Evolutionary conservation across 92 coral and sea anemone genomes (phyloP), one percentile per base, ranked within the genome.

Genomic region (Hydrozoanthus gracilis): DNA sequence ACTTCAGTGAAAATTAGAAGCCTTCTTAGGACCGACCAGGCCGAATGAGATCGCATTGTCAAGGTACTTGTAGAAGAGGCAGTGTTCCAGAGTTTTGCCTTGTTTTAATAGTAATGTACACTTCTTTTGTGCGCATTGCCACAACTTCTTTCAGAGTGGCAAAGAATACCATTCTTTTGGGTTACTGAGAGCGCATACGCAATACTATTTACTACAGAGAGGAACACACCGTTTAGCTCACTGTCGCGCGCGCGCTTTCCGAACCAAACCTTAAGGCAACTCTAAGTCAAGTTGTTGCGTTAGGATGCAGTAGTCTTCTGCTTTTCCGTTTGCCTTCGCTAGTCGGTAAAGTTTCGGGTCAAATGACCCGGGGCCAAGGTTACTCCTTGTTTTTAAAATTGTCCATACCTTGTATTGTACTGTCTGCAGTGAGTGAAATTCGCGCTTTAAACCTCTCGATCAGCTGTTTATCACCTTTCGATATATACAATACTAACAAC

Each of bases 71-170:
- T 88, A 88, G 73, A 16, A 88, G 7, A 88, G 49, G 76, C 87
- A 88, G 39, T 72, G 51, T 76, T 87, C 88, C 7, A 91, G 93
- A 15, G 87, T 87, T 86, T 90, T 90, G 20, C 91, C 93, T 68
- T 89, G 89, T 64, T 85, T 78, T 62, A 85, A 50, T 0, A 85
- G 86, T 85, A 27, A 27, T 27, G 39, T 27, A 27, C 39, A 27
- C 39, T 27, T 27, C 1, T 27, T 27, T 2, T 2, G 39, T 27
- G 39, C 39, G 39, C 39, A 27, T 27, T 0, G 6, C 10, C 62
- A 55, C 11, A 55, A 55, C 62, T 55, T 55, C 4, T 55, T 55
- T 55, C 9, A 55, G 6, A 8, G 62, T 55, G 62, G 62, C 62
- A 55, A 55, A 55, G 12, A 8, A 8, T 13, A 55, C 62, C 62